Conservation (phyloP, 2,888 invertebrate genomes). For the Muschampia plurimacula region DNA sequence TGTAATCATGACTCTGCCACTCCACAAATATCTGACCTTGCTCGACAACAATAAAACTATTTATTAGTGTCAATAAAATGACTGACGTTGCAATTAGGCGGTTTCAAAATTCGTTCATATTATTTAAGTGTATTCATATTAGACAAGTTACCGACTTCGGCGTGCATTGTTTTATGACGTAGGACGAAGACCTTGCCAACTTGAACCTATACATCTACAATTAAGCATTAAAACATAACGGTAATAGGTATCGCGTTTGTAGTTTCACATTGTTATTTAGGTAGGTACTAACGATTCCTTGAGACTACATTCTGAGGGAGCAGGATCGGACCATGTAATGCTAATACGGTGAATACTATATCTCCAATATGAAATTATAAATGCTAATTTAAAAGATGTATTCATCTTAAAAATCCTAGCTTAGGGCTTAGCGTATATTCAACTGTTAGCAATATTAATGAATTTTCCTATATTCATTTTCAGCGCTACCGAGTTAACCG, state of each 20-base stretch:
- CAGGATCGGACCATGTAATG: background rate
- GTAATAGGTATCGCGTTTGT: background rate
- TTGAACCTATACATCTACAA: background rate
- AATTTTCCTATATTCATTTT: no score
- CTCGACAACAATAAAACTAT: conserved; percentile 28
- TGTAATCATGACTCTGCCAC: conserved; percentile 4
- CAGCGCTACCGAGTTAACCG: background rate
- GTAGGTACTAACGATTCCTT: background rate
- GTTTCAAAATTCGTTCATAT: conserved; percentile 11
- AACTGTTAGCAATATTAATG: no score
- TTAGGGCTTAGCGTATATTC: no score
- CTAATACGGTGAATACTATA: background rate
- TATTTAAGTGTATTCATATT: no score
- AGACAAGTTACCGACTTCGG: background rate
- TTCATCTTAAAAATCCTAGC: no score
- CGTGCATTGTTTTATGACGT: background rate
- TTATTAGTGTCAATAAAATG: conserved; percentile 33
- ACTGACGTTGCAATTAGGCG: conserved; percentile 25
- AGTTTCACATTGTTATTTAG: background rate
- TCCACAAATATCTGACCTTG: conserved; percentile 33
- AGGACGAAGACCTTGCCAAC: background rate
- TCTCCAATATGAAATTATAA: background rate
- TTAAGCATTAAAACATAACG: background rate
- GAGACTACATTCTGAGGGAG: background rate
- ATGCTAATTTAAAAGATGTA: no score